A percentile compares a stretch with the other conserved stretches of the same genome.
phyloP scores from a whole-genome alignment of 64 coral and sea anemone species.

The Porites lutea region DNA sequence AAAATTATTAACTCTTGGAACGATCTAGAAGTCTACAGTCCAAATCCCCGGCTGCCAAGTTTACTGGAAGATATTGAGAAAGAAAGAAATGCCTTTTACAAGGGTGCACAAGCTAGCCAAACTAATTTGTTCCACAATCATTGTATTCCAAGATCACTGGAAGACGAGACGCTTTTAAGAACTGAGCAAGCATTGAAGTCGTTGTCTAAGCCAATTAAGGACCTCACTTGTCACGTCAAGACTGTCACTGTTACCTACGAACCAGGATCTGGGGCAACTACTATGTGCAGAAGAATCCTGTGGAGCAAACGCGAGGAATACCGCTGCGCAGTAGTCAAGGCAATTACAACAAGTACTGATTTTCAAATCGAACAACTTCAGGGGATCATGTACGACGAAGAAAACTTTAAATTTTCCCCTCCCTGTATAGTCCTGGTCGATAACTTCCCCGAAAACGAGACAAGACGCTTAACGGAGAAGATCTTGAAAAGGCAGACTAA shows the following conservation, averaged over 20 bases:
- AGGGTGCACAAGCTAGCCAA: constrained; percentile 55
- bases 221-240: constrained; percentile 3
- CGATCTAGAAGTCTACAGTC: constrained; percentile 67
- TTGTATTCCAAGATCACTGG: constrained; percentile 22
- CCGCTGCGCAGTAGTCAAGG: constrained; percentile 66
- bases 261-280: constrained; percentile 70
- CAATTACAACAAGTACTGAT: constrained; percentile 37
- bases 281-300: constrained; percentile 55
- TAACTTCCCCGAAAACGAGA: constrained; percentile 55
- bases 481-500: constrained; percentile 39
- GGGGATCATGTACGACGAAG: constrained; percentile 43
- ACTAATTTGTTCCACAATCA: constrained; percentile 56
- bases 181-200: constrained; percentile 2
- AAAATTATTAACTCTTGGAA: constrained; percentile 65
- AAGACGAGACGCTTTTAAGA: constrained; percentile 14
- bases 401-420: constrained; percentile 45
- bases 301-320: constrained; percentile 46
- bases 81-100: constrained; percentile 56
- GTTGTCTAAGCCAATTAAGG: constrained; percentile 6
- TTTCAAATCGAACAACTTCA: constrained; percentile 67
- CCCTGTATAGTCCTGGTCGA: constrained; percentile 49
- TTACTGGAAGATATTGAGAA: constrained; percentile 42
- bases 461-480: constrained; percentile 6
- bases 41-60: constrained; percentile 50
- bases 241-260: constrained; percentile 57